These are phyloP conservation scores for Galeopsomyia nigrocyanea DNA, from an alignment of 2,888 invertebrate species.

Conservation along the genomic window DNA sequence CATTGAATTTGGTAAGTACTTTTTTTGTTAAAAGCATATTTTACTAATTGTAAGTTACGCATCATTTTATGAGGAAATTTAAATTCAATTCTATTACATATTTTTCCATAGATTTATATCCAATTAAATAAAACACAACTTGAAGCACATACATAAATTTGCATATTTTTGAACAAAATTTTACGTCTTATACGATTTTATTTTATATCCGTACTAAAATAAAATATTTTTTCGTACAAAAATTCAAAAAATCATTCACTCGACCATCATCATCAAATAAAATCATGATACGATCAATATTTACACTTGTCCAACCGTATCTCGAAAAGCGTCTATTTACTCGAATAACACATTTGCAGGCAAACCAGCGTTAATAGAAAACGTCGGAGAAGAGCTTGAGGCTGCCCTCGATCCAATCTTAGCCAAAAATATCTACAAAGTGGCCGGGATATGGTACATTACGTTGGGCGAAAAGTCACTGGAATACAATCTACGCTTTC, in stretches of 20 bases:
- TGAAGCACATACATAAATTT: too few species aligned
- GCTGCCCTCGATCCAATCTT: slow-evolving; percentile 84
- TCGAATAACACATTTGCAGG: slow-evolving; percentile 50
- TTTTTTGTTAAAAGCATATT: too few species aligned
- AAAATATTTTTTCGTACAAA: not conserved
- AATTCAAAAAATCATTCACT: not conserved
- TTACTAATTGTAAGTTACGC: too few species aligned
- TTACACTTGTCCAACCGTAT: too few species aligned
- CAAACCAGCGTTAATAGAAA: slow-evolving; percentile 84
- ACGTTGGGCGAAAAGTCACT: slow-evolving; percentile 84
- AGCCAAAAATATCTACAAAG: slow-evolving; percentile 80
- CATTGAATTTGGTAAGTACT: slow-evolving; percentile 75
- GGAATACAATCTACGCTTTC: slow-evolving; percentile 81
- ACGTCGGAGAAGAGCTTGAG: slow-evolving; percentile 83
- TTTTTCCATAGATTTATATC: too few species aligned
- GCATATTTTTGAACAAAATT: too few species aligned
- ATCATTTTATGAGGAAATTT: too few species aligned
- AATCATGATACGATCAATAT: too few species aligned
- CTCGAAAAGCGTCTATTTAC: not conserved
- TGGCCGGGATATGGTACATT: slow-evolving; percentile 82
- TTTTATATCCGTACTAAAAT: too few species aligned
- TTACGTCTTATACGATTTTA: too few species aligned
- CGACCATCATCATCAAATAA: too few species aligned
- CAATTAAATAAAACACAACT: too few species aligned
- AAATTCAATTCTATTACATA: not conserved